Evolutionary conservation across 92 coral and sea anemone genomes (phyloP), one percentile per base, ranked within the genome.

Genomic region (Pocillopora grandis): DNA sequence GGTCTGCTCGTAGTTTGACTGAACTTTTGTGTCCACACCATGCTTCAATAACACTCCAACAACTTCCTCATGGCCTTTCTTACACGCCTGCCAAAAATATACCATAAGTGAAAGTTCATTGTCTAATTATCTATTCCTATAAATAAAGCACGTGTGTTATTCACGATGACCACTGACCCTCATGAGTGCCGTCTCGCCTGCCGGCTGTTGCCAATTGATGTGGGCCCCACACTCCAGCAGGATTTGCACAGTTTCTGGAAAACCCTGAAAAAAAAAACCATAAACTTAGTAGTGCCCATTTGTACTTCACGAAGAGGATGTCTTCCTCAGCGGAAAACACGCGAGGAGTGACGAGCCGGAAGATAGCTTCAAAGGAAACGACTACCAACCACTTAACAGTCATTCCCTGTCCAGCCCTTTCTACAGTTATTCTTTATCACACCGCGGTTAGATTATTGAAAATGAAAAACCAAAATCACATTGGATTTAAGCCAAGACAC

Each of bases 111-210:
- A 11, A 10, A 42, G 23, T 20, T n/a, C 15, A 21, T 5, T 33
- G 37, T 16, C 48, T 10, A 78, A n/a, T 37, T 12, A 48, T 59
- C 10, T 48, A 20, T 1, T 17, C 21, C 27, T 4, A 49, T 31
- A 10, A 67, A 33, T 16, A n/a, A 19, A 65, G 56, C 75, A 80
- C 35, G 76, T 4, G 9, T 27, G 69, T 14, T 0, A 31, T 27
- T 12, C 31, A 48, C 13, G 13, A 23, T 58, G 62, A 13, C 63
- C 74, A 81, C 85, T 70, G 72, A 95, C 98, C 96, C 92, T 93
- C 84, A 95, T 95, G 49, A 96, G 86, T 17, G 98, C 98, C 17
- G 98, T 96, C 82, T 96, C 98, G 55, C 98, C 98, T 57, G 86
- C 79, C 49, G 81, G 85, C 76, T 87, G 95, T 66, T 92, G 95